Conservation (phyloP, 2,797 vertebrate species). For the Silurus lanzhouensis region DNA sequence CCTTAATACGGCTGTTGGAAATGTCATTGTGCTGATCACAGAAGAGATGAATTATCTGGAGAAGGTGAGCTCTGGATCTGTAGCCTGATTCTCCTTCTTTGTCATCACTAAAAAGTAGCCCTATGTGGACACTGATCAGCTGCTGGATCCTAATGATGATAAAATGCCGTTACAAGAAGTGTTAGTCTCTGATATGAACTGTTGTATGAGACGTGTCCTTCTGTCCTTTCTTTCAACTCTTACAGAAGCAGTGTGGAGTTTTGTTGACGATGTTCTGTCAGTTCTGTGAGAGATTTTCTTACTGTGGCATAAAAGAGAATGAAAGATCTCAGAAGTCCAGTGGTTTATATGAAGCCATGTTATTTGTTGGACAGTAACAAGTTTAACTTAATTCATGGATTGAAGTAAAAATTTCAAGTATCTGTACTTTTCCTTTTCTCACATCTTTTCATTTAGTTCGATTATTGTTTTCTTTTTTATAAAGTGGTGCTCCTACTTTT, state of each 20-base stretch:
- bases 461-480: slow-evolving; percentile 22
- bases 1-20: slow-evolving; percentile 91
- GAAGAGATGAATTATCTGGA: slow-evolving; percentile 87
- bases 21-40: slow-evolving; percentile 90
- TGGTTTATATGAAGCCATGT: not conserved
- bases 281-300: slow-evolving; percentile 97
- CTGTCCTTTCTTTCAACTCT: not conserved
- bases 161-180: too few relatives aligned
- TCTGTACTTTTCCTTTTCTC: too few relatives aligned
- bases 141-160: slow-evolving; percentile 52
- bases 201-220: not conserved
- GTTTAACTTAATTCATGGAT: too few relatives aligned
- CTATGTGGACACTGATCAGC: slow-evolving; percentile 77
- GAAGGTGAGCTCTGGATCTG: slow-evolving; percentile 78
- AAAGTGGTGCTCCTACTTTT: slow-evolving; percentile 91
- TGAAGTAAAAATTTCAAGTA: too few relatives aligned
- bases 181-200: too few relatives aligned
- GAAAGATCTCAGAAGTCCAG: not conserved
- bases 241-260: slow-evolving; percentile 85
- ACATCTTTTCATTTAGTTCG: too few relatives aligned
- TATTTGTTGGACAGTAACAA: not conserved
- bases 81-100: not conserved
- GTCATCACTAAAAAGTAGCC: slow-evolving; percentile 25
- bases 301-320: slow-evolving; percentile 96
- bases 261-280: slow-evolving; percentile 95